Conservation (phyloP, 1,140 invertebrate genomes). For the Wiebesia pumilae region DNA sequence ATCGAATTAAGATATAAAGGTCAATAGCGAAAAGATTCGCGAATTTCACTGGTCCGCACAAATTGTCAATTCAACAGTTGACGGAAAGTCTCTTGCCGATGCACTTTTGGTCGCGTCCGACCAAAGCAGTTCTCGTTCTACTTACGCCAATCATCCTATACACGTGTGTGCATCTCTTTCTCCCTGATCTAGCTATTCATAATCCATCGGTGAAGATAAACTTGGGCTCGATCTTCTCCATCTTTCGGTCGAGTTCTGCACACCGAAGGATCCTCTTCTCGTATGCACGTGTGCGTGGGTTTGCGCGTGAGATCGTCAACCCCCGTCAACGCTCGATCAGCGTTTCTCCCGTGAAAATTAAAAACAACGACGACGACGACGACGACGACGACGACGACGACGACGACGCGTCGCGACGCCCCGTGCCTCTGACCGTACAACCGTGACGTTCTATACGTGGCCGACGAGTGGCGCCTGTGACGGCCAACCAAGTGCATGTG, state of each 20-base stretch:
- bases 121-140: slow-evolving; percentile 23
- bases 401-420: background rate
- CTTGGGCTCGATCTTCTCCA: too few relatives aligned
- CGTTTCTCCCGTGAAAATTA: background rate
- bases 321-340: background rate
- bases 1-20: too few relatives aligned
- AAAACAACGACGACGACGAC: too few relatives aligned
- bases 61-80: background rate
- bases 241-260: too few relatives aligned
- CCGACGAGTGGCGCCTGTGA: slow-evolving; percentile 32
- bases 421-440: background rate
- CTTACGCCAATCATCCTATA: background rate
- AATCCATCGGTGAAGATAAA: background rate
- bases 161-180: too few relatives aligned
- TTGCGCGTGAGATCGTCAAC: background rate
- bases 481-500: background rate
- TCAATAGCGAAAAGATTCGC: too few relatives aligned
- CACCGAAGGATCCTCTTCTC: too few relatives aligned
- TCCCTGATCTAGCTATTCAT: too few relatives aligned
- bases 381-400: too few relatives aligned
- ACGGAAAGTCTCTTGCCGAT: background rate
- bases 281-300: background rate
- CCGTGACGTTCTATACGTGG: slow-evolving; percentile 6
- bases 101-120: background rate
- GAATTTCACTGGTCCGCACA: background rate